A percentile compares a stretch with the other conserved stretches of the same genome.
Evolutionary conservation across 1,140 invertebrate genomes (phyloP).

Genomic region (Tetramorium alpestre): DNA sequence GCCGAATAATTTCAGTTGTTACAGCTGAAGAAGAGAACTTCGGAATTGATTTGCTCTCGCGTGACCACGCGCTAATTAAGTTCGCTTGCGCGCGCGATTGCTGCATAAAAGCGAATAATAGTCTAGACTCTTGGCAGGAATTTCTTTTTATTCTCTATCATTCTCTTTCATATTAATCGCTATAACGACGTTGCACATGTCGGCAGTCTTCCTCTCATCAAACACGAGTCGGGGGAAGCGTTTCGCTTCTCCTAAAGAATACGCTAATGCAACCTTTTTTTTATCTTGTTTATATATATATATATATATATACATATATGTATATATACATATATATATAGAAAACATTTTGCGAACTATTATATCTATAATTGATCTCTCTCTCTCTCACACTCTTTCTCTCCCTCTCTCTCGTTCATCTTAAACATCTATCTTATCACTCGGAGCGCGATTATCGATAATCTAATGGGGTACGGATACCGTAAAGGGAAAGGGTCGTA

Average conservation of each 20-base stretch:
- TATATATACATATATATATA: background rate
- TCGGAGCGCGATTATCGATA: conserved; percentile 74
- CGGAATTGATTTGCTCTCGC: conserved; percentile 11
- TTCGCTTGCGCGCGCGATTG: background rate
- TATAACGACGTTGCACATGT: conserved; percentile 73
- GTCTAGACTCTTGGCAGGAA: conserved; percentile 26
- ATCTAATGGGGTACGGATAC: conserved; percentile 68
- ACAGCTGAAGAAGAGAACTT: background rate
- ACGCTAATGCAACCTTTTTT: conserved; percentile 29
- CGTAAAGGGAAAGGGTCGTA: conserved; percentile 66
- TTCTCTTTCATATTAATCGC: conserved; percentile 64
- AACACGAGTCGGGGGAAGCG: conserved; percentile 70
- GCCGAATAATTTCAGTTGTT: background rate
- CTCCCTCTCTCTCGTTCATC: conserved; percentile 66
- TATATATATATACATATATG: conserved; percentile 27
- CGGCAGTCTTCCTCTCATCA: conserved; percentile 81
- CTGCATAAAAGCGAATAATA: conserved; percentile 9
- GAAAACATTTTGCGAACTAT: conserved; percentile 78
- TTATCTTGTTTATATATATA: background rate
- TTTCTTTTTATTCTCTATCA: conserved; percentile 55
- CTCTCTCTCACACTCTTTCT: conserved; percentile 58
- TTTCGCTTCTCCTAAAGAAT: conserved; percentile 46
- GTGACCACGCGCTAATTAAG: conserved; percentile 26
- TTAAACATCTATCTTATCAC: conserved; percentile 79
- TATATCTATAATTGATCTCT: conserved; percentile 64